phyloP scores from a whole-genome alignment of 2,888 invertebrate genomes.

The Hemaris fuciformis region DNA sequence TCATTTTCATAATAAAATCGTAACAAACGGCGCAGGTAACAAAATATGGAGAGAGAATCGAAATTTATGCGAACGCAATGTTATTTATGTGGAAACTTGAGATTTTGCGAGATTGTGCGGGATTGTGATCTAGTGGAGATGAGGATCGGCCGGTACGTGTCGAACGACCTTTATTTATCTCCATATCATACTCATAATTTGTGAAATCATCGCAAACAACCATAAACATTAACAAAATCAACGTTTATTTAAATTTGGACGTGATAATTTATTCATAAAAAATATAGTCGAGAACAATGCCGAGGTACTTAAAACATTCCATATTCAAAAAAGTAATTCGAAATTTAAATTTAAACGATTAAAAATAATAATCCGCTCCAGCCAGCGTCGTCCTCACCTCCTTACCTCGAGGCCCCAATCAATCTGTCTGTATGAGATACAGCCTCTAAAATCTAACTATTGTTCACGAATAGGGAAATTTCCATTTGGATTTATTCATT shows the following conservation, averaged over 20 bases:
- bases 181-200: background rate
- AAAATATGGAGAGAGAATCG: conserved; percentile 77
- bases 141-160: background rate
- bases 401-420: conserved; percentile 68
- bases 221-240: too few species aligned
- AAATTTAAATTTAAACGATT: background rate
- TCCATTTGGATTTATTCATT: conserved; percentile 81
- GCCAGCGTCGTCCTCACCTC: conserved; percentile 52
- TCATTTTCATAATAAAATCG: conserved; percentile 82
- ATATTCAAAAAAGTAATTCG: background rate
- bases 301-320: background rate
- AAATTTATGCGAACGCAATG: conserved; percentile 72
- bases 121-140: background rate
- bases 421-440: conserved; percentile 80
- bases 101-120: conserved; percentile 38
- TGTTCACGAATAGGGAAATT: conserved; percentile 79
- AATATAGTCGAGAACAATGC: too few species aligned
- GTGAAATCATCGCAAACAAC: background rate
- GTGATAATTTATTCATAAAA: too few species aligned
- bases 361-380: background rate
- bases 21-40: conserved; percentile 80
- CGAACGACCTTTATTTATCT: background rate
- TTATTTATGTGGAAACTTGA: conserved; percentile 69
- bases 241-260: too few species aligned
- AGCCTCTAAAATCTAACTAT: conserved; percentile 80